phyloP scores from a whole-genome alignment of 2,797 vertebrate species.

The Melanotaenia maccullochi region DNA sequence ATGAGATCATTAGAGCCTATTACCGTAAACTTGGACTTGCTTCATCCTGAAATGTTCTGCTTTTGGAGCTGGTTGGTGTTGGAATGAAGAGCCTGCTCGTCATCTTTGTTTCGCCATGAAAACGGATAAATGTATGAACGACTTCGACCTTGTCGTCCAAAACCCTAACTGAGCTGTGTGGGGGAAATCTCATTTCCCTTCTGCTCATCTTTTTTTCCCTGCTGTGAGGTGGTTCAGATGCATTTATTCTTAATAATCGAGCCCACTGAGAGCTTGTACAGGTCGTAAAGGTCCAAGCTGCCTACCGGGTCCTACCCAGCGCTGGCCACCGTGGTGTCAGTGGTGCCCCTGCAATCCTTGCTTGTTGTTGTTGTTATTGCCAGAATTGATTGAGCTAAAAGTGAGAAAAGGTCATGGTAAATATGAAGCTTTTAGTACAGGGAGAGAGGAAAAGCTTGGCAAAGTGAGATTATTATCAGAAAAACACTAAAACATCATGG shows the following conservation, averaged over 20 bases:
- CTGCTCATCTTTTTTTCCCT: constrained; percentile 33
- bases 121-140: neutral
- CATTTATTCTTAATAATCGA: constrained; percentile 46
- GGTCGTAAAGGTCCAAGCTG: constrained; percentile 48
- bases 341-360: constrained; percentile 29
- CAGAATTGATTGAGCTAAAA: constrained; percentile 63
- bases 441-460: neutral
- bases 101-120: constrained; percentile 3
- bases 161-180: neutral
- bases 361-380: constrained; percentile 50
- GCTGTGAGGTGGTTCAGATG: constrained; percentile 32
- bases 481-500: constrained; percentile 2
- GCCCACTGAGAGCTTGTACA: constrained; percentile 56
- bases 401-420: constrained; percentile 59
- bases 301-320: constrained; percentile 25
- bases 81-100: neutral
- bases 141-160: constrained; percentile 11
- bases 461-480: constrained; percentile 18
- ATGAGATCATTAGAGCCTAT: neutral
- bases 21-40: neutral
- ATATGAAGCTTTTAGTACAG: constrained; percentile 49
- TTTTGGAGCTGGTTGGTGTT: neutral
- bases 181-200: constrained; percentile 9
- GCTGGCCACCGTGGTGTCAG: constrained; percentile 27
- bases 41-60: neutral